phyloP scores from a whole-genome alignment of 2,888 invertebrate species.

The Rhagonycha lutea region DNA sequence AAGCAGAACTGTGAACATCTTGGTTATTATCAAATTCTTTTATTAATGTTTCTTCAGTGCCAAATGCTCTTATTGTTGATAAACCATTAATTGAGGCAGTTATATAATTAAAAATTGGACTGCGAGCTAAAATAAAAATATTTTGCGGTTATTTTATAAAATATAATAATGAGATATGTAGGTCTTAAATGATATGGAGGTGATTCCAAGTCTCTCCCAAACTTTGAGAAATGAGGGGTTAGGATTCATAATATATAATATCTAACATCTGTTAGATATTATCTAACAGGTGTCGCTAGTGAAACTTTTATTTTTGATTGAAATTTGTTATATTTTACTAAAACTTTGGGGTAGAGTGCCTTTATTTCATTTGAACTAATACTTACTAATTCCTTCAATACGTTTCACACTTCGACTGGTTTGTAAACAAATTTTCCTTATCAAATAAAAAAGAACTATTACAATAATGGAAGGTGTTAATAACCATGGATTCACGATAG shows the following conservation, averaged over 20 bases:
- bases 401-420: constrained; percentile 69
- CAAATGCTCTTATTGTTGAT: constrained; percentile 71
- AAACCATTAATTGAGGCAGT: constrained; percentile 74
- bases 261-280: no score
- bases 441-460: constrained; percentile 61
- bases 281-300: no score
- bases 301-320: no score
- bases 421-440: constrained; percentile 17
- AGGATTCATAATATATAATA: no score
- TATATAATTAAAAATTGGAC: constrained; percentile 74
- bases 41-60: constrained; percentile 64
- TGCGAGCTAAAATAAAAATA: constrained; percentile 62
- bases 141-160: background rate
- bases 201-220: no score
- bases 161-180: no score
- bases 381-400: constrained; percentile 66
- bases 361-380: no score
- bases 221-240: no score
- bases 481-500: constrained; percentile 69
- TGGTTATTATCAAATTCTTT: constrained; percentile 63
- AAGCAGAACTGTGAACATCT: constrained; percentile 70
- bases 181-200: no score
- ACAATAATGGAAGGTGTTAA: constrained; percentile 67
- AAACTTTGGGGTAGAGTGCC: no score
- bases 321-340: no score